A percentile compares a stretch with the other conserved stretches of the same genome.
Evolutionary conservation across 2,113 vertebrate species (phyloP).

Genomic region (Pelvicachromis taeniatus): DNA sequence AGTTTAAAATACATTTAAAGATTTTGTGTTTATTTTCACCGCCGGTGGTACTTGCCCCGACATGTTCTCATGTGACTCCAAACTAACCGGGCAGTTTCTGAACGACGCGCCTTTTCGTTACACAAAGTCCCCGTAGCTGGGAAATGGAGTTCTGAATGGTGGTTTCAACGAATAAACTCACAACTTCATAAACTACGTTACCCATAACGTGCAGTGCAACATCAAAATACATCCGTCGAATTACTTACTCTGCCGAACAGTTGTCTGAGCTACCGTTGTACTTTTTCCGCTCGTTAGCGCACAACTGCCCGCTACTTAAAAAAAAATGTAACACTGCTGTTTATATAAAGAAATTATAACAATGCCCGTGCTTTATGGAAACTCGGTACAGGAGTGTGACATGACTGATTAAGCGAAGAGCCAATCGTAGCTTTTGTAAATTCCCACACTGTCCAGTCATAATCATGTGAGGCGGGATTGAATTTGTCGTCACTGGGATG

Average conservation of each 20-base stretch:
- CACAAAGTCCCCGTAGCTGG: constrained; percentile 5
- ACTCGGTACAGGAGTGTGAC: rapidly evolving
- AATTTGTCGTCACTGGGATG: background rate
- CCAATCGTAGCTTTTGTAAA: constrained; percentile 5
- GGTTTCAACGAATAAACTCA: background rate
- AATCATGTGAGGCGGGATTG: constrained; percentile 8
- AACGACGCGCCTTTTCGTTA: background rate
- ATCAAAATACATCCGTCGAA: background rate
- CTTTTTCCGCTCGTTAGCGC: background rate
- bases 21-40: background rate
- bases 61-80: background rate
- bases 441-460: constrained; percentile 13
- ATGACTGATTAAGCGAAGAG: background rate
- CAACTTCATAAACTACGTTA: constrained; percentile 14
- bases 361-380: background rate
- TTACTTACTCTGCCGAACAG: background rate
- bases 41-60: constrained; percentile 14
- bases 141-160: constrained; percentile 21
- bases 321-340: background rate
- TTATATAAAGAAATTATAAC: background rate
- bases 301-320: rapidly evolving
- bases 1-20: background rate
- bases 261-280: background rate
- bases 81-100: constrained; percentile 1
- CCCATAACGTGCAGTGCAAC: constrained; percentile 25